Evolutionary conservation across 1,140 invertebrate species (phyloP).

Genomic region (Trachymyrmex septentrionalis): DNA sequence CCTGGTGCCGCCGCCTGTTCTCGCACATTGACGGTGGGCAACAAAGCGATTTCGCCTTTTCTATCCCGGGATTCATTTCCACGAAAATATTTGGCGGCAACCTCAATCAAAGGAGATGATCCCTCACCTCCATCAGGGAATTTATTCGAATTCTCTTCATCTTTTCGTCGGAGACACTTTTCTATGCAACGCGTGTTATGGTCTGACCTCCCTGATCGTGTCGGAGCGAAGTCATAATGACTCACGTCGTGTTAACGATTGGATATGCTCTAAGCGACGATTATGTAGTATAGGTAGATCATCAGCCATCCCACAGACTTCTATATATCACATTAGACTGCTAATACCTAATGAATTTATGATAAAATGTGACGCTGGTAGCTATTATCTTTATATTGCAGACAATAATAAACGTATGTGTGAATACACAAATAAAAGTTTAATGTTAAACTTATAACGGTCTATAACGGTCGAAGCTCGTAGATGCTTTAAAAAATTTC

Average conservation of each 20-base stretch:
- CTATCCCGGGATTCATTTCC: conserved; percentile 45
- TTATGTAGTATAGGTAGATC: not conserved
- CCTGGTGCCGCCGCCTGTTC: conserved; percentile 32
- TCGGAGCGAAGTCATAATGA: not conserved
- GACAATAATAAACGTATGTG: too few relatives aligned
- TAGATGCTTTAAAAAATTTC: too few relatives aligned
- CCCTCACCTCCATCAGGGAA: not conserved
- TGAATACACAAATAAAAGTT: too few relatives aligned
- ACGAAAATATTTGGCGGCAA: conserved; percentile 53
- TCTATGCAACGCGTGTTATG: conserved; percentile 14
- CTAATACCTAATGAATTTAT: too few relatives aligned
- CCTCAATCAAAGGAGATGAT: not conserved
- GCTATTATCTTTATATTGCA: too few relatives aligned
- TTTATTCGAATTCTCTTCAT: conserved; percentile 8
- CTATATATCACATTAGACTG: too few relatives aligned
- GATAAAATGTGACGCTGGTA: too few relatives aligned
- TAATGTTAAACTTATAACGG: too few relatives aligned
- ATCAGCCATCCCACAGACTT: not conserved
- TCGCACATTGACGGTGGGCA: not conserved
- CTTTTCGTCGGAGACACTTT: not conserved
- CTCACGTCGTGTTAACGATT: not conserved
- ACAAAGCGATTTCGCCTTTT: conserved; percentile 38
- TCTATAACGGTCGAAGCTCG: too few relatives aligned
- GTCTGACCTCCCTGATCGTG: not conserved
- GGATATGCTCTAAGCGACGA: not conserved